A percentile compares a stretch with the other conserved stretches of the same genome.
Conservation (phyloP, 1,140 invertebrate genomes). For the Papilio aristodemus region DNA sequence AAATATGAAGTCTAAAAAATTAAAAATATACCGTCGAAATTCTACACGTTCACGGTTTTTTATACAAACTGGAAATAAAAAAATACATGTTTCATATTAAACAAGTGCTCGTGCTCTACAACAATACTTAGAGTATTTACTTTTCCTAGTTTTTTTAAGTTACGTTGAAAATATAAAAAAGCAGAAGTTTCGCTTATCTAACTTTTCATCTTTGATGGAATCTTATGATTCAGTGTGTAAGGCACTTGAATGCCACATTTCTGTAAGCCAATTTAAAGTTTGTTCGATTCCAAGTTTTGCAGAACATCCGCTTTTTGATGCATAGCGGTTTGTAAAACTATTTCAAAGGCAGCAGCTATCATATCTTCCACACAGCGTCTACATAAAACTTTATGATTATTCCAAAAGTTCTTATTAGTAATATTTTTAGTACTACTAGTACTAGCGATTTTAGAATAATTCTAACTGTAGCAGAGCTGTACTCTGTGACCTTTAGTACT, state of each 20-base stretch:
- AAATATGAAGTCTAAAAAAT: too few species aligned
- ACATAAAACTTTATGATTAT: slow-evolving; percentile 1
- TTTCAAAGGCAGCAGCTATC: slow-evolving; percentile 8
- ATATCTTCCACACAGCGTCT: background rate
- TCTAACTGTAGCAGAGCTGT: background rate
- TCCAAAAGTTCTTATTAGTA: too few species aligned
- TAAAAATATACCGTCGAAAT: too few species aligned
- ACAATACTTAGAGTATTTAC: too few species aligned
- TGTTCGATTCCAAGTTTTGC: background rate
- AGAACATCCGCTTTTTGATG: slow-evolving; percentile 9
- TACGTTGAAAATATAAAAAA: too few species aligned
- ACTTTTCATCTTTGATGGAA: background rate
- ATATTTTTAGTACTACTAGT: too few species aligned
- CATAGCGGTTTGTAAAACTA: slow-evolving; percentile 13
- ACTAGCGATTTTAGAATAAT: background rate
- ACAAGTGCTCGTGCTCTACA: too few species aligned
- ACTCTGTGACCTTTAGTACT: background rate
- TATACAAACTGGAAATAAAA: too few species aligned
- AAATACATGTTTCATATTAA: too few species aligned
- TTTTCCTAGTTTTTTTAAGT: too few species aligned
- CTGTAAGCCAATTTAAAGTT: slow-evolving; percentile 21
- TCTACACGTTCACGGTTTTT: too few species aligned
- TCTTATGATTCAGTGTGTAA: background rate
- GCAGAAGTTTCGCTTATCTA: background rate
- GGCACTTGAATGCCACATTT: background rate